Percentiles rank a stretch among this genome's conserved stretches.
phyloP scores from a whole-genome alignment of 2,797 vertebrate genomes.

The Molossus alvarezi region DNA sequence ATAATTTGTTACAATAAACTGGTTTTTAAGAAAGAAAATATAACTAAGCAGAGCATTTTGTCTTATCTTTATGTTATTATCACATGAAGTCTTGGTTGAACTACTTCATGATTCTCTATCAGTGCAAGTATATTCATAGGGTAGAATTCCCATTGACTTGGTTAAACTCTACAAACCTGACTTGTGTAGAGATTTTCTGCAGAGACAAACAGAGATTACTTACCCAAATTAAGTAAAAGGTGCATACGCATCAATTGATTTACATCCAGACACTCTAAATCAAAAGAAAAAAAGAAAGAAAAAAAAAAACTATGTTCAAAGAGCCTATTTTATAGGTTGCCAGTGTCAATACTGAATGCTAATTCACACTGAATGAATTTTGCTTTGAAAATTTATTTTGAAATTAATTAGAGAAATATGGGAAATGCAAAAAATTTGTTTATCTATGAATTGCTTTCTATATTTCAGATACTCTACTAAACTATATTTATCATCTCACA shows the following conservation, averaged over 20 bases:
- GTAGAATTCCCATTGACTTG: constrained; percentile 17
- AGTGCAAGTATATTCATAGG: background rate
- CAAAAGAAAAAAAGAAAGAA: background rate
- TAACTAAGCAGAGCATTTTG: constrained; percentile 73
- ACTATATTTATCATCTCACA: background rate
- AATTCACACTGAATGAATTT: background rate
- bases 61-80: constrained; percentile 58
- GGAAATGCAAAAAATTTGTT: background rate
- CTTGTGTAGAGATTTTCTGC: background rate
- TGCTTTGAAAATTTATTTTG: constrained; percentile 47
- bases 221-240: constrained; percentile 8
- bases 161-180: background rate
- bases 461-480: constrained; percentile 20
- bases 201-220: background rate
- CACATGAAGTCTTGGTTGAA: constrained; percentile 43
- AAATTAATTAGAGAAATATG: constrained; percentile 1
- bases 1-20: constrained; percentile 85
- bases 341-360: background rate
- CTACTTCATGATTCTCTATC: background rate
- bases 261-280: background rate
- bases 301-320: background rate
- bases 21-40: constrained; percentile 82
- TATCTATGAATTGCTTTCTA: background rate
- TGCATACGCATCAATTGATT: background rate
- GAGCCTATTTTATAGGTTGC: background rate